Conservation (phyloP, 2,797 vertebrate species). For the Oryzias dopingdopingensis region DNA sequence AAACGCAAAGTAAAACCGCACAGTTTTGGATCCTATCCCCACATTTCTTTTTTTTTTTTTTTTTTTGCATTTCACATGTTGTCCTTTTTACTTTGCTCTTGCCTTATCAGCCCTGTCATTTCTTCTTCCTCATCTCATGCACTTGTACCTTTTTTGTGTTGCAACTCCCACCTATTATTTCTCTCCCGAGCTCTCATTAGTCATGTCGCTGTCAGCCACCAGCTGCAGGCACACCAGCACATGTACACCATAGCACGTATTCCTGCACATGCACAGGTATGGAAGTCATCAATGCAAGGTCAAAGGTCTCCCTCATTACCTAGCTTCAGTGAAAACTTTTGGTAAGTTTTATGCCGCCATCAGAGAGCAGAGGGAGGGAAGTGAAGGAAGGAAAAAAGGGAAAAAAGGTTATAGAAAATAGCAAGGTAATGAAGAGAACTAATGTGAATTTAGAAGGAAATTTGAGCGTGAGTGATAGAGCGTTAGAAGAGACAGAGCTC, state of each 20-base stretch:
- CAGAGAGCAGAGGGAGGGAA: slow-evolving; percentile 62
- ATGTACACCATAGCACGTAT: slow-evolving; percentile 47
- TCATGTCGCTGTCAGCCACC: slow-evolving; percentile 93
- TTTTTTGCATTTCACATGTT: background rate
- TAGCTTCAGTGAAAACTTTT: slow-evolving; percentile 97
- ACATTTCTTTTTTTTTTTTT: too few relatives aligned
- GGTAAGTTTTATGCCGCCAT: slow-evolving; percentile 89
- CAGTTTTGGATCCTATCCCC: too few relatives aligned
- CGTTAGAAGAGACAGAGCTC: slow-evolving; percentile 5
- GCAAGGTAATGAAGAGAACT: slow-evolving; percentile 31
- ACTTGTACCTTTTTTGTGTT: slow-evolving; percentile 66
- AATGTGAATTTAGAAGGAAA: slow-evolving; percentile 31
- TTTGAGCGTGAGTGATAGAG: slow-evolving; percentile 13
- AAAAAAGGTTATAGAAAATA: slow-evolving; percentile 14
- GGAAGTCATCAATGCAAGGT: slow-evolving; percentile 96
- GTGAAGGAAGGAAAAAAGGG: slow-evolving; percentile 3
- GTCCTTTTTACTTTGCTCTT: slow-evolving; percentile 34
- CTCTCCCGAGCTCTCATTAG: slow-evolving; percentile 95
- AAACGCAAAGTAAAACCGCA: too few relatives aligned
- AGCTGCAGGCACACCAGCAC: slow-evolving; percentile 78
- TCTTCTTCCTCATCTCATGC: slow-evolving; percentile 64
- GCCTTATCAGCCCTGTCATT: slow-evolving; percentile 48
- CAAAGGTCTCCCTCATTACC: slow-evolving; percentile 99
- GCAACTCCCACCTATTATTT: slow-evolving; percentile 93
- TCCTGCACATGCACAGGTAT: slow-evolving; percentile 91